Conservation (phyloP, 2,888 invertebrate genomes). For the Caenorhabditis sp. region DNA sequence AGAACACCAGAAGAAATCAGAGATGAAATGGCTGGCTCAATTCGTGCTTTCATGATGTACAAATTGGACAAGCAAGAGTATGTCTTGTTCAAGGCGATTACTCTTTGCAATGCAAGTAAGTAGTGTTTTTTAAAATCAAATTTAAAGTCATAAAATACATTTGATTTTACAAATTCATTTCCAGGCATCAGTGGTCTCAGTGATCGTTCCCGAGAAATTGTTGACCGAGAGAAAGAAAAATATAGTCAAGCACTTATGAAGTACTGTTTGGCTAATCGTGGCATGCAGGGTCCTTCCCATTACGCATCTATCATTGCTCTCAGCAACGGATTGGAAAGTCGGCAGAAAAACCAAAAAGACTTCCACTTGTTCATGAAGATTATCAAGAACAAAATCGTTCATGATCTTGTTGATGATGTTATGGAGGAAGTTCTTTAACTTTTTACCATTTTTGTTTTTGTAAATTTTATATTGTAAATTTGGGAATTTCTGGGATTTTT, state of each 20-base stretch:
- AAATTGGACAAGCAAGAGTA: conserved; percentile 68
- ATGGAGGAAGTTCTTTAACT: conserved; percentile 46
- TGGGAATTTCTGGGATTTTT: not conserved
- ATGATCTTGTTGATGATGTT: conserved; percentile 51
- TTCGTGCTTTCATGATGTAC: conserved; percentile 37
- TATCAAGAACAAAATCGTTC: conserved; percentile 7
- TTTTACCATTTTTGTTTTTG: not conserved
- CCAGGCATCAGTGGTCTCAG: conserved; percentile 60
- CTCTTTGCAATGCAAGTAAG: conserved; percentile 71
- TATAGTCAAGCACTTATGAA: conserved; percentile 63
- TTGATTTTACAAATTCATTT: conserved; percentile 4
- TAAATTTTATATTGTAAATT: not conserved
- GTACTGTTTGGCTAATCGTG: conserved; percentile 64
- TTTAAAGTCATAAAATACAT: too few relatives aligned
- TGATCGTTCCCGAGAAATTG: conserved; percentile 43
- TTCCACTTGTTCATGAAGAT: conserved; percentile 56
- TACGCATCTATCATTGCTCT: conserved; percentile 63
- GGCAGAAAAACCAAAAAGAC: conserved; percentile 62
- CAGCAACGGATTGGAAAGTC: conserved; percentile 56
- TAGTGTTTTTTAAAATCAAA: not conserved
- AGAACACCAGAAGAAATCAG: conserved; percentile 18
- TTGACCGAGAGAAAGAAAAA: conserved; percentile 56
- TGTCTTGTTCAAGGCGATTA: conserved; percentile 70
- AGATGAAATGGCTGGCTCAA: conserved; percentile 22
- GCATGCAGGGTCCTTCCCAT: conserved; percentile 59